Base-by-base conservation (phyloP, 30 jellyfish, hydroid and myxozoan species). In the Nemopilema nomurai region DNA sequence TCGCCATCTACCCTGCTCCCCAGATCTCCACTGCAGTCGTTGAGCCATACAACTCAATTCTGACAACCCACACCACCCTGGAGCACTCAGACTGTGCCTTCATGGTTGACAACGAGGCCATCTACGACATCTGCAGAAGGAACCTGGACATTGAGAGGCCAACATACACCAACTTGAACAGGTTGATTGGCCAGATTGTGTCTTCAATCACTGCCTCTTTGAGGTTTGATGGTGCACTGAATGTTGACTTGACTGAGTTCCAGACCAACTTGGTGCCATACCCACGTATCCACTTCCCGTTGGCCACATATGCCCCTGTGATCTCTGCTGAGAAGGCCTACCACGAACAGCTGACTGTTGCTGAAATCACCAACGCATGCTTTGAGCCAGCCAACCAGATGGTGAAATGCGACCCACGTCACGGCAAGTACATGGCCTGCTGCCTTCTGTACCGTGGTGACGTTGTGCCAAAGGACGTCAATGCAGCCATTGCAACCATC, bases 1-100 rank as follows among this genome's bases (percentile, higher is more conserved):
- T 93, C 82, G 93, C 98, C 50, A 74, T 93, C 81, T 93, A 93
- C 89, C 98, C 98, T 7, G 98, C 98, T 1, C 98, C 98, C 19
- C 97, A 90, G 85, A 84, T 93, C 71, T 87, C 98, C 75, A 92
- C 98, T 62, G 97, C 98, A 62, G 98, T 92, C 51, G 98, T 92
- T 41, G 98, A 92, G 78, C 98, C 98, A 51, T 92, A 92, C 96
- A 88, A 92, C 93, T 92, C 97, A 25, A 80, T 89, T 73, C 71
- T 92, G 90, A 83, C 97, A 84, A 92, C 98, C 23, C 97, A 92
- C 89, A 83, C 98, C 66, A 91, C 96, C 64, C 78, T 91, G 77
- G 97, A 91, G 70, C 96, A 91, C 77, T 91, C 97, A 32, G 96
- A 85, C 85, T 85, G 96, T 52, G 96, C 97, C 16, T 91, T 91